Base-by-base conservation (phyloP, 2,888 invertebrate species). In the Seira sanloemensis region DNA sequence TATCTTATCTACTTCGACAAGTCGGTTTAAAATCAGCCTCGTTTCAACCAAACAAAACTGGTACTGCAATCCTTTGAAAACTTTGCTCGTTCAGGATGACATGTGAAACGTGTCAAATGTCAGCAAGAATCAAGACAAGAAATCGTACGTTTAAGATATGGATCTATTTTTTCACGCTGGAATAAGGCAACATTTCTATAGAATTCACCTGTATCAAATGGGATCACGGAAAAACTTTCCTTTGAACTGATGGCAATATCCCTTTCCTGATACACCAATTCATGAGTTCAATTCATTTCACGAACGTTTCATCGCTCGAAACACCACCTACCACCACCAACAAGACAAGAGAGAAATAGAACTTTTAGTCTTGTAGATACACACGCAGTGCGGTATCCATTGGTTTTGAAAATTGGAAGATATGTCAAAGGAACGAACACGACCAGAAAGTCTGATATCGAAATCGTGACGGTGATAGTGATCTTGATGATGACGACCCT, bases 91-190 rank as follows among this genome's bases (percentile, higher is more conserved):
- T 73, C 71, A 27, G 26, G 12, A 69, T 25, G 69, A 24, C 76
- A 68, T 50, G 66, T 62, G 27, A 72, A 78, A 66, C 66, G 71
- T 66, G 78, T 78, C 78, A 72, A 71, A 65, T 78, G 78, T 78
- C 78, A 78, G 66, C 72, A 50, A 46, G 78, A 72, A 37, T 7
- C 12, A 7, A 37, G 37, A 37, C 37, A 37, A 37, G 37, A 37
- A 12, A 37, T 37, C 5, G 12, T 37, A 37, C 5, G 37, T n/a
- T n/a, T n/a, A n/a, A n/a, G n/a, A n/a, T n/a, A n/a, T 37, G 37
- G 12, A 37, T 37, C 12, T 4, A 12, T n/a, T 37, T 37, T 37
- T 37, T 37, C 37, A 4, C 12, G n/a, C 37, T 4, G 37, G 37
- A 37, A 37, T 37, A 37, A 4, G 12, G 12, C 4, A 37, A 37